Conservation (phyloP, 2,888 invertebrate species). For the Digitonthophagus gazella region DNA sequence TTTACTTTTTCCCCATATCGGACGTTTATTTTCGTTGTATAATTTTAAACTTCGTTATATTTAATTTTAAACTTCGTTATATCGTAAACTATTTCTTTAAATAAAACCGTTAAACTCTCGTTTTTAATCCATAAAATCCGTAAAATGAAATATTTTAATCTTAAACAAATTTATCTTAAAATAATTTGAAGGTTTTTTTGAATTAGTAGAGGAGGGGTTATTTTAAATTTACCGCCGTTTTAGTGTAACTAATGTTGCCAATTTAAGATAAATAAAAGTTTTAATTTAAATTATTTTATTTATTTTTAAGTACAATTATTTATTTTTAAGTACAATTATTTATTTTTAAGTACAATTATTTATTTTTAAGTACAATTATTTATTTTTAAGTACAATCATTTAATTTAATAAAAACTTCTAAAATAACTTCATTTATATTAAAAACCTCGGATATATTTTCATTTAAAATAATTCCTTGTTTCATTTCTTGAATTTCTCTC, state of each 20-base stretch:
- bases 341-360: constrained; percentile 1
- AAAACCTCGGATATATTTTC: constrained; percentile 22
- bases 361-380: neutral
- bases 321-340: constrained; percentile 1
- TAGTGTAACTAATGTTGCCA: neutral
- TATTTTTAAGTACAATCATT: too few relatives aligned
- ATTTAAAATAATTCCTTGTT: constrained; percentile 42
- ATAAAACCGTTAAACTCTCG: neutral
- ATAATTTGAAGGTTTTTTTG: too few relatives aligned
- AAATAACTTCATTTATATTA: constrained; percentile 11
- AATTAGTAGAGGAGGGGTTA: too few relatives aligned
- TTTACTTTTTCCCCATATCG: constrained; percentile 22
- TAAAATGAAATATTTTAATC: constrained; percentile 12
- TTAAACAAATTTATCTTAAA: neutral
- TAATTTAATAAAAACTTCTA: constrained; percentile 19
- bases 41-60: constrained; percentile 10
- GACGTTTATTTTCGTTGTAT: constrained; percentile 12
- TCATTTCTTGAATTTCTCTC: constrained; percentile 39
- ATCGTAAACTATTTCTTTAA: neutral
- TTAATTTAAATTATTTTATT: constrained; percentile 1
- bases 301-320: constrained; percentile 1
- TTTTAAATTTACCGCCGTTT: neutral
- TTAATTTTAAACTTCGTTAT: neutral
- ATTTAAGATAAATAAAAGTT: neutral
- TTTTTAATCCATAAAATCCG: too few relatives aligned